phyloP scores from a whole-genome alignment of 2,797 vertebrate species.

The Bucorvus abyssinicus region DNA sequence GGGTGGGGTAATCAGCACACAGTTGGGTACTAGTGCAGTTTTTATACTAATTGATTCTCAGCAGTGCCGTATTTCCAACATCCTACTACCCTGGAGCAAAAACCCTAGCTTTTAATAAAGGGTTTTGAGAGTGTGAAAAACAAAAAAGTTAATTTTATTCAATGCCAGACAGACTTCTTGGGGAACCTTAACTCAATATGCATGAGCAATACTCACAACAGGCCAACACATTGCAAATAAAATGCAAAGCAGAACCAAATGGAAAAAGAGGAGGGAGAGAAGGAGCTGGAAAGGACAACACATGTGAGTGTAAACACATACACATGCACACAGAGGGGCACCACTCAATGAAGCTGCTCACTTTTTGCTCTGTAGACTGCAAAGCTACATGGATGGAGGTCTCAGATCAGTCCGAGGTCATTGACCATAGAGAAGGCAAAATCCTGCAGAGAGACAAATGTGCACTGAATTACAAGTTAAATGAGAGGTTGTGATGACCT shows the following conservation, averaged over 20 bases:
- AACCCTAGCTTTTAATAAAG: neutral
- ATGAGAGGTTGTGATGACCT: neutral
- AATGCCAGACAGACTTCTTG: neutral
- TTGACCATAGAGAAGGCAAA: neutral
- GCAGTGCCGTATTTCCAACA: constrained; percentile 19
- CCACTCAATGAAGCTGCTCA: neutral
- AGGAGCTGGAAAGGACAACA: neutral
- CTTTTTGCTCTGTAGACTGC: neutral
- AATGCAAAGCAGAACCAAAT: constrained; percentile 54
- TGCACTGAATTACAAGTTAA: neutral
- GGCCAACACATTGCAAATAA: constrained; percentile 26
- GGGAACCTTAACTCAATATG: constrained; percentile 51
- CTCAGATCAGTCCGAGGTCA: neutral
- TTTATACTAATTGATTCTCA: constrained; percentile 25
- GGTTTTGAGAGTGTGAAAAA: constrained; percentile 3
- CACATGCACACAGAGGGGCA: neutral
- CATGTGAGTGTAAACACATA: neutral
- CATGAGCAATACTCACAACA: constrained; percentile 57
- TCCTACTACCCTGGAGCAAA: constrained; percentile 16
- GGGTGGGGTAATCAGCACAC: neutral
- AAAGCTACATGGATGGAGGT: neutral
- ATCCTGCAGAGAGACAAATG: neutral
- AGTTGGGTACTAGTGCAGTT: neutral
- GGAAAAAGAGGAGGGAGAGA: constrained; percentile 37
- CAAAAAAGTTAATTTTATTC: neutral